These are phyloP conservation scores for Irena cyanogastra DNA, from an alignment of 2,113 vertebrate species.

Conservation along the genomic window DNA sequence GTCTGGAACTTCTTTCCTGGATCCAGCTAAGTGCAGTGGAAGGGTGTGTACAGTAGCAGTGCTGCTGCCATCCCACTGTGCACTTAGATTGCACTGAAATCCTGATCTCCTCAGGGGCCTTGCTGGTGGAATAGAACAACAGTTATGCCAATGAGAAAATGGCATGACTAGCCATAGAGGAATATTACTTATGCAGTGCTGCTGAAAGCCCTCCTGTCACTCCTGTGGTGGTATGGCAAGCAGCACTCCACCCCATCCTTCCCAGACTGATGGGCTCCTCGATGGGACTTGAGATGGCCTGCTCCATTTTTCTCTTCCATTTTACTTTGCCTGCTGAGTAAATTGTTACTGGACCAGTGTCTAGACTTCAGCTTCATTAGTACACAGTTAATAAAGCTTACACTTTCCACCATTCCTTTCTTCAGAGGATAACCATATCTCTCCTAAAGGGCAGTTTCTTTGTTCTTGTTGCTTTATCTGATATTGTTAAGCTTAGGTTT, in stretches of 20 bases:
- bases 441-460: neutral
- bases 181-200: neutral
- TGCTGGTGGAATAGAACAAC: neutral
- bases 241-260: neutral
- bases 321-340: neutral
- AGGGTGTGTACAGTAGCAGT: neutral
- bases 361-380: conserved; percentile 33
- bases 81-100: neutral
- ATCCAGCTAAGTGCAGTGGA: neutral
- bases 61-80: neutral
- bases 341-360: conserved; percentile 4
- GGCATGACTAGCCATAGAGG: neutral
- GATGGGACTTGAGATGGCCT: neutral
- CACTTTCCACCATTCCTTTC: neutral
- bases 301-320: neutral
- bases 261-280: neutral
- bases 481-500: neutral
- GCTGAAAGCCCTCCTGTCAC: neutral
- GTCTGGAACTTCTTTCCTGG: neutral
- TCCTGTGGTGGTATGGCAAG: neutral
- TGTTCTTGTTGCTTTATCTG: conserved; percentile 10
- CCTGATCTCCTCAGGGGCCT: neutral
- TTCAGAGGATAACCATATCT: neutral
- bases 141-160: neutral
- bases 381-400: neutral